Percentiles rank a stretch among this genome's conserved stretches.
phyloP scores from a whole-genome alignment of 1,140 invertebrate species.

The Drosophila obscura region DNA sequence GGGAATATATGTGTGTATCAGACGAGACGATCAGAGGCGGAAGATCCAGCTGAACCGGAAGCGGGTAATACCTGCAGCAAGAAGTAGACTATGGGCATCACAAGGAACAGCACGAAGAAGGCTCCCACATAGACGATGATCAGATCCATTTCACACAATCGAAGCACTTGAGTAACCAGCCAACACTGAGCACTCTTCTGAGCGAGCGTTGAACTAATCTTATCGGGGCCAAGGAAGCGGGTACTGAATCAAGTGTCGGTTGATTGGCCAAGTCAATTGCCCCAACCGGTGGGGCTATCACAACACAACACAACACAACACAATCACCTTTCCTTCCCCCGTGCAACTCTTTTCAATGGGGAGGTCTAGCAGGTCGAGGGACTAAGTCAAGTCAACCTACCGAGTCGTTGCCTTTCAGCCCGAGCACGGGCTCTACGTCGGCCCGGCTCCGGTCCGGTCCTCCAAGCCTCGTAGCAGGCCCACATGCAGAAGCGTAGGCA shows the following conservation, averaged over 20 bases:
- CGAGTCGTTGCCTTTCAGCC: background rate
- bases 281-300: too few species aligned
- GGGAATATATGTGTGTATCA: background rate
- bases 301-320: too few species aligned
- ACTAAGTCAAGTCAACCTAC: conserved; percentile 16
- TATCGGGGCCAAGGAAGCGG: conserved; percentile 24
- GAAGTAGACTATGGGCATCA: conserved; percentile 60
- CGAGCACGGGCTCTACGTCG: background rate
- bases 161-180: conserved; percentile 42
- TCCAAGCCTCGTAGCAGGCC: conserved; percentile 58
- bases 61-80: conserved; percentile 51
- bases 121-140: conserved; percentile 49
- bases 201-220: conserved; percentile 24
- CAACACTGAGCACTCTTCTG: conserved; percentile 31
- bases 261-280: conserved; percentile 38
- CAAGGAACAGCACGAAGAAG: conserved; percentile 57
- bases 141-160: conserved; percentile 52
- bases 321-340: too few species aligned
- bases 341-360: too few species aligned
- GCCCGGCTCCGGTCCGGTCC: conserved; percentile 7
- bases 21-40: background rate
- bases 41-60: background rate
- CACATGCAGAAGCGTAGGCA: conserved; percentile 62
- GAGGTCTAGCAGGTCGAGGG: background rate
- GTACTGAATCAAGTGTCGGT: background rate